Conservation (phyloP, 1,140 invertebrate species). For the Oryzaephilus surinamensis region DNA sequence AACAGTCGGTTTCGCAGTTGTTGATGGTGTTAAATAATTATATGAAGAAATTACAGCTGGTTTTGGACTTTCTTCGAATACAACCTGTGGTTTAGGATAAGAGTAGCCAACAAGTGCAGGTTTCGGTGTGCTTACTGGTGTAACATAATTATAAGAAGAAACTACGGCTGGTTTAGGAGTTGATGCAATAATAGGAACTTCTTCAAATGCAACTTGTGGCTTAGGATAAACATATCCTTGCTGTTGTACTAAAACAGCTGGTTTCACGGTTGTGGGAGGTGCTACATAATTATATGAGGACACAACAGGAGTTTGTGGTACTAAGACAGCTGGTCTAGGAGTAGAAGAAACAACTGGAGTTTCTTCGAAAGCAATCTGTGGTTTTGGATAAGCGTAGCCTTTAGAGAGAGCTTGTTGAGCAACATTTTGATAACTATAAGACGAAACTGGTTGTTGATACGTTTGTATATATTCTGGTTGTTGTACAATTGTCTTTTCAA, state of each 20-base stretch:
- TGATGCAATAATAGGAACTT: background rate
- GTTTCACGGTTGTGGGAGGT: background rate
- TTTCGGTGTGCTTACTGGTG: too few relatives aligned
- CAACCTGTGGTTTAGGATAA: conserved; percentile 36
- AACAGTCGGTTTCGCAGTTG: too few relatives aligned
- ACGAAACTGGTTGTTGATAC: background rate
- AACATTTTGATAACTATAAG: conserved; percentile 11
- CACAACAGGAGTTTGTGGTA: background rate
- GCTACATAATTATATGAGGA: too few relatives aligned
- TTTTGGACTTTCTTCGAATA: conserved; percentile 33
- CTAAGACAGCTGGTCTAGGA: background rate
- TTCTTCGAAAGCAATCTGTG: conserved; percentile 7
- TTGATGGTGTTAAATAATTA: conserved; percentile 6
- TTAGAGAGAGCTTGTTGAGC: conserved; percentile 9
- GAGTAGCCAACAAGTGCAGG: conserved; percentile 29
- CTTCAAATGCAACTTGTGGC: too few relatives aligned
- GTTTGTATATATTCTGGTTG: conserved; percentile 3
- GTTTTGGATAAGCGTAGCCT: conserved; percentile 12
- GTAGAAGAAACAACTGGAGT: conserved; percentile 2
- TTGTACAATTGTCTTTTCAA: background rate
- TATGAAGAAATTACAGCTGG: conserved; percentile 15
- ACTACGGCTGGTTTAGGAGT: too few relatives aligned
- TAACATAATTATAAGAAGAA: too few relatives aligned
- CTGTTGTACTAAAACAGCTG: background rate
- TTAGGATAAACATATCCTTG: background rate